Evolutionary conservation across 2,797 vertebrate genomes (phyloP).

Genomic region (Amazonetta brasiliensis): DNA sequence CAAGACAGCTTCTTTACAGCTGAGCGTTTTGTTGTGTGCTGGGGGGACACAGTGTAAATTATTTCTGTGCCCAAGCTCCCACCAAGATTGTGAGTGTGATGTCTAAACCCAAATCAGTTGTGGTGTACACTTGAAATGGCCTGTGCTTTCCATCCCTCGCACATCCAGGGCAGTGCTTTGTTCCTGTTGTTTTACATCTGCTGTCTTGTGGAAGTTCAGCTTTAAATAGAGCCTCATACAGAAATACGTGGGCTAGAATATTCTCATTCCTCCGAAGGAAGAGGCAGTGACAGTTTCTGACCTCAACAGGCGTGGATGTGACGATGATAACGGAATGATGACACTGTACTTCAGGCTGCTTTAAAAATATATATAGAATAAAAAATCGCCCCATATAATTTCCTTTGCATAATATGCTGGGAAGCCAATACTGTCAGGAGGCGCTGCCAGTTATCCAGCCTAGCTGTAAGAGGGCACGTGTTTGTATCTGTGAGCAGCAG

Average conservation of each 20-base stretch:
- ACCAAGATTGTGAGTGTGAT: background rate
- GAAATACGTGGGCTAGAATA: background rate
- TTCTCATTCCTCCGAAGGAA: background rate
- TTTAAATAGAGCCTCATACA: background rate
- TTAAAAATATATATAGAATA: background rate
- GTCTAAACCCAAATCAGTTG: background rate
- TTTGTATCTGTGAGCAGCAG: background rate
- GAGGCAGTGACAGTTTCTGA: background rate
- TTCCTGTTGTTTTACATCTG: background rate
- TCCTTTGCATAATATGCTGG: background rate
- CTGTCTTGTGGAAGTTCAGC: background rate
- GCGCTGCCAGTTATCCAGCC: slow-evolving; percentile 16
- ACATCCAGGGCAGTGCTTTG: background rate
- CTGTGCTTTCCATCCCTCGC: background rate
- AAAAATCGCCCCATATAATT: background rate
- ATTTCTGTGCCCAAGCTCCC: background rate
- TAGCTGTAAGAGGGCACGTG: background rate
- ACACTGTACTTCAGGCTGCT: background rate
- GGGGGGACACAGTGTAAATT: background rate
- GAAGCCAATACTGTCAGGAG: background rate
- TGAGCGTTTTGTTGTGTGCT: background rate
- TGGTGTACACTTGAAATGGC: background rate
- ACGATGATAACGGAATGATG: background rate
- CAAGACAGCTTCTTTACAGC: background rate
- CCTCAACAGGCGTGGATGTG: background rate